phyloP scores from a whole-genome alignment of 2,113 vertebrate genomes.

The Lampris megalopsis region DNA sequence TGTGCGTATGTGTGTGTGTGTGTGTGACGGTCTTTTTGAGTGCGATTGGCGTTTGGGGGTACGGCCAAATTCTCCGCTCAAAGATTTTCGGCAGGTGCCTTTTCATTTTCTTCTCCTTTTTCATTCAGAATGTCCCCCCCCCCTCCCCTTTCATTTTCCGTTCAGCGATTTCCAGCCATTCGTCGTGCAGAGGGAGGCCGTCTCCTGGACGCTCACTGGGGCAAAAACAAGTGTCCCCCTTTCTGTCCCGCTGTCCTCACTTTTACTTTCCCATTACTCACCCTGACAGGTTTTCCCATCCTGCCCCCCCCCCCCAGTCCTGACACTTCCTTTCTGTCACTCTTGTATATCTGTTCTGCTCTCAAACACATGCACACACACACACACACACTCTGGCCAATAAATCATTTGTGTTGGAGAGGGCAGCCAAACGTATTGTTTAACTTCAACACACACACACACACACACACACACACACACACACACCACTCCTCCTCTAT shows the following conservation, averaged over 20 bases:
- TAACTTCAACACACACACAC: slow-evolving; percentile 45
- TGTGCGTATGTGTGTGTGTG: no score
- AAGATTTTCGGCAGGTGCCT: slow-evolving; percentile 5
- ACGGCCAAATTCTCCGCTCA: slow-evolving; percentile 29
- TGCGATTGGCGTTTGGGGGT: slow-evolving; percentile 21
- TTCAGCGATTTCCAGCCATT: slow-evolving; percentile 69
- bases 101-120: background rate
- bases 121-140: slow-evolving; percentile 8
- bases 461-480: slow-evolving; percentile 29
- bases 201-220: slow-evolving; percentile 47
- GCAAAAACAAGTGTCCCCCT: slow-evolving; percentile 51
- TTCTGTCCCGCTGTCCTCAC: slow-evolving; percentile 41
- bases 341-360: slow-evolving; percentile 75
- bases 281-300: slow-evolving; percentile 53
- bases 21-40: background rate
- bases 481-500: slow-evolving; percentile 51
- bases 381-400: slow-evolving; percentile 54
- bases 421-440: slow-evolving; percentile 66
- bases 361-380: slow-evolving; percentile 35
- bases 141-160: slow-evolving; percentile 53
- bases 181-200: slow-evolving; percentile 53
- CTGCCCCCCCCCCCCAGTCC: slow-evolving; percentile 51
- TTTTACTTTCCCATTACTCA: slow-evolving; percentile 58
- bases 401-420: slow-evolving; percentile 70
- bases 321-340: slow-evolving; percentile 32